Conservation (phyloP, 2,113 vertebrate genomes). For the Girardinichthys multiradiatus region DNA sequence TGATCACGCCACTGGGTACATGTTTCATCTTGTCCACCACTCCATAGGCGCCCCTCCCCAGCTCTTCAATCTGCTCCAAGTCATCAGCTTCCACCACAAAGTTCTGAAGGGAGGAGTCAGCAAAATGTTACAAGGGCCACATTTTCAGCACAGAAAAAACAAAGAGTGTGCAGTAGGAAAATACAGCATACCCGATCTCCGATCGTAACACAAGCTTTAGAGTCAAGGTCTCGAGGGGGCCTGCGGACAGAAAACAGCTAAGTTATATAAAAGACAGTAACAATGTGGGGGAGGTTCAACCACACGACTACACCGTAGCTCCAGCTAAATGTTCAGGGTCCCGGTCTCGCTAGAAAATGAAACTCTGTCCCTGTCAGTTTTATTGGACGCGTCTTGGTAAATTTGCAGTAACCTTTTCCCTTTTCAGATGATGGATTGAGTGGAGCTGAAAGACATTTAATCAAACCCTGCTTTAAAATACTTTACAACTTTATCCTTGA, state of each 20-base stretch:
- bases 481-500: too few relatives aligned
- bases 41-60: constrained; percentile 95
- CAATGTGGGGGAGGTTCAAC: too few relatives aligned
- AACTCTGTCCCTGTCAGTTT: too few relatives aligned
- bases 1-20: constrained; percentile 94
- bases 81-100: constrained; percentile 99
- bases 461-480: too few relatives aligned
- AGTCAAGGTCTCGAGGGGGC: constrained; percentile 94
- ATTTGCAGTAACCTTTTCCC: too few relatives aligned
- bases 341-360: too few relatives aligned
- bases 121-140: not conserved
- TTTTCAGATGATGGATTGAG: too few relatives aligned
- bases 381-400: too few relatives aligned
- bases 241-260: constrained; percentile 69
- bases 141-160: not conserved
- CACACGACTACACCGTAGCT: too few relatives aligned
- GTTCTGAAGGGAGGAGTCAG: constrained; percentile 81
- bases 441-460: too few relatives aligned
- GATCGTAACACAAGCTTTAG: constrained; percentile 94
- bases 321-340: too few relatives aligned
- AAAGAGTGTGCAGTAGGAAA: not conserved
- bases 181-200: constrained; percentile 88
- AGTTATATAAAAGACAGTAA: not conserved
- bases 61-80: constrained; percentile 92
- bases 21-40: constrained; percentile 99